Evolutionary conservation across 2,113 vertebrate genomes (phyloP).

Genomic region (Camarhynchus parvulus): DNA sequence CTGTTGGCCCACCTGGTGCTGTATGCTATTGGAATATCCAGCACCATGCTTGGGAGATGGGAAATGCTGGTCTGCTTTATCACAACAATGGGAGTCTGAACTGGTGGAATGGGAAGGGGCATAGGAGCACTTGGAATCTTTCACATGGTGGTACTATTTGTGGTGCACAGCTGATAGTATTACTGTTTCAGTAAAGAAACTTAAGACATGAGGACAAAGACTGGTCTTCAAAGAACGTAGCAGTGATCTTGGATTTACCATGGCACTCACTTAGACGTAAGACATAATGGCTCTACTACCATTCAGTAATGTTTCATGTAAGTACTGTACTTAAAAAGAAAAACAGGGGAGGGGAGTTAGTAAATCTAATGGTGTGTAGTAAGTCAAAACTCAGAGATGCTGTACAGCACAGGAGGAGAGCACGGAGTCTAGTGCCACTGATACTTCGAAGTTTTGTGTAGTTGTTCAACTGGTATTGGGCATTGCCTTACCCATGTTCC

Average conservation of each 20-base stretch:
- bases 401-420: neutral
- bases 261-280: neutral
- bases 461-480: neutral
- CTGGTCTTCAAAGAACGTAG: neutral
- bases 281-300: neutral
- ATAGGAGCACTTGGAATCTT: neutral
- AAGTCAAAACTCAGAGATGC: neutral
- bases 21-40: neutral
- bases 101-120: neutral
- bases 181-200: neutral
- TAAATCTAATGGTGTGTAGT: neutral
- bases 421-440: neutral
- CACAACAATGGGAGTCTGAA: neutral
- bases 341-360: neutral
- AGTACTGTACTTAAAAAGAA: neutral
- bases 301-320: neutral
- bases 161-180: neutral
- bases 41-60: neutral
- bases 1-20: neutral
- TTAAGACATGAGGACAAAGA: neutral
- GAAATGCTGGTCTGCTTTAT: neutral
- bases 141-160: neutral
- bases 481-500: neutral
- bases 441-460: neutral
- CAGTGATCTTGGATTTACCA: neutral